Percentiles rank a stretch among this genome's conserved stretches.
Conservation (phyloP, 2,797 vertebrate species). For the Melopsittacus undulatus region DNA sequence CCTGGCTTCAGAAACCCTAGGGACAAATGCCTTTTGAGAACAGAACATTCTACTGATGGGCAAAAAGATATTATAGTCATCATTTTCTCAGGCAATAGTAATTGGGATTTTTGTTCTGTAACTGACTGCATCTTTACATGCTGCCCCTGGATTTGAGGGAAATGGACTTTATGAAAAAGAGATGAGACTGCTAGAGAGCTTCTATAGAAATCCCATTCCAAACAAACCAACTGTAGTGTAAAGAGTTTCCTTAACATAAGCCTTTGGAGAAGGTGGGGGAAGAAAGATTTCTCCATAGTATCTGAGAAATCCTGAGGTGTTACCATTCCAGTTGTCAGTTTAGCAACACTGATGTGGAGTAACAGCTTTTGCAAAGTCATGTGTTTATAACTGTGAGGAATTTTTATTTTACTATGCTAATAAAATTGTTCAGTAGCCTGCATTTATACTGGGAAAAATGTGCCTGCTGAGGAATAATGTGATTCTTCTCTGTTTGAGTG, state of each 20-base stretch:
- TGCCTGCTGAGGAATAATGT: background rate
- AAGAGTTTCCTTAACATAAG: background rate
- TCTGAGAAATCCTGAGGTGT: background rate
- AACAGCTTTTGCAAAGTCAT: background rate
- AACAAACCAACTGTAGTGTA: background rate
- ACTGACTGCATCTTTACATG: background rate
- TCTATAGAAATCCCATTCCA: background rate
- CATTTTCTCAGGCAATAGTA: slow-evolving; percentile 30
- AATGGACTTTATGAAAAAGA: slow-evolving; percentile 11
- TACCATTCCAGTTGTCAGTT: background rate
- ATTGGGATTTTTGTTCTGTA: slow-evolving; percentile 42
- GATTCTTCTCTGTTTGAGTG: background rate
- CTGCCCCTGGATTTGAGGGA: background rate
- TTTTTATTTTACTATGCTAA: slow-evolving; percentile 6
- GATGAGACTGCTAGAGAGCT: background rate
- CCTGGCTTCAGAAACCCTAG: slow-evolving; percentile 25
- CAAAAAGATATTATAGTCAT: slow-evolving; percentile 27
- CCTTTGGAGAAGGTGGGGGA: background rate
- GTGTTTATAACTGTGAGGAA: background rate
- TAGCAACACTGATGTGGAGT: background rate
- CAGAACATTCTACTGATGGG: slow-evolving; percentile 28
- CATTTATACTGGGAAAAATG: background rate
- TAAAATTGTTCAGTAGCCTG: background rate
- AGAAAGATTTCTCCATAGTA: background rate
- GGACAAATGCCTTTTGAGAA: slow-evolving; percentile 43